A percentile compares a stretch with the other conserved stretches of the same genome.
Evolutionary conservation across 2,888 invertebrate genomes (phyloP).

Genomic region (Stenotaenia linearis): DNA sequence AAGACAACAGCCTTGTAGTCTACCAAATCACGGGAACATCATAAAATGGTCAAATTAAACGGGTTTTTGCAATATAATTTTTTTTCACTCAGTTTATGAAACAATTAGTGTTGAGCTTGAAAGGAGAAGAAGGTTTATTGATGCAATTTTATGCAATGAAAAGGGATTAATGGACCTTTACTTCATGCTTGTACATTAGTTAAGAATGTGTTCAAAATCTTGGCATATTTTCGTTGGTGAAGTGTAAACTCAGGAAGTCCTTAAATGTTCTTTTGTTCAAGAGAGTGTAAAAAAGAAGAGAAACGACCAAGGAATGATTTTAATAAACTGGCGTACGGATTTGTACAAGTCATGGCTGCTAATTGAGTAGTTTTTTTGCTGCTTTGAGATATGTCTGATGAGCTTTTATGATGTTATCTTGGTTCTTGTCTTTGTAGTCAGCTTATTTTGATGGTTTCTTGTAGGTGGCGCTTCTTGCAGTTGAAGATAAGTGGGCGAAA

Average conservation of each 20-base stretch:
- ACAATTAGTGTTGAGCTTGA: neutral
- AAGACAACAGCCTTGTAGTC: neutral
- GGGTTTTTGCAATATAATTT: neutral
- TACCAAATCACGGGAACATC: neutral
- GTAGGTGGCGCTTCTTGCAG: constrained; percentile 16
- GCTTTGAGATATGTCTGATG: neutral
- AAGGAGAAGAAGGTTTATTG: neutral
- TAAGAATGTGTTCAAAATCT: neutral
- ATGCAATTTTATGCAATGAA: neutral
- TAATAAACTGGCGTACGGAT: neutral
- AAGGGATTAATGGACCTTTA: neutral
- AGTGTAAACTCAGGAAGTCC: too few species aligned
- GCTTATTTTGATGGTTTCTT: neutral
- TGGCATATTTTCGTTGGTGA: too few species aligned
- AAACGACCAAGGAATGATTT: neutral
- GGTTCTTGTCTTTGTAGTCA: constrained; percentile 2
- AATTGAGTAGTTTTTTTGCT: neutral
- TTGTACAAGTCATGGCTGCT: constrained; percentile 11
- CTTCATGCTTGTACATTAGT: neutral
- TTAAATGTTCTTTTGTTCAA: neutral
- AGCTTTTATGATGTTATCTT: constrained; percentile 5
- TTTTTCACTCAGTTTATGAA: neutral
- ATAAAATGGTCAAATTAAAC: neutral
- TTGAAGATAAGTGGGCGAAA: neutral
- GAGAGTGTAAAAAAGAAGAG: neutral